Conservation (phyloP, 2,113 vertebrate genomes). For the Nanger granti region DNA sequence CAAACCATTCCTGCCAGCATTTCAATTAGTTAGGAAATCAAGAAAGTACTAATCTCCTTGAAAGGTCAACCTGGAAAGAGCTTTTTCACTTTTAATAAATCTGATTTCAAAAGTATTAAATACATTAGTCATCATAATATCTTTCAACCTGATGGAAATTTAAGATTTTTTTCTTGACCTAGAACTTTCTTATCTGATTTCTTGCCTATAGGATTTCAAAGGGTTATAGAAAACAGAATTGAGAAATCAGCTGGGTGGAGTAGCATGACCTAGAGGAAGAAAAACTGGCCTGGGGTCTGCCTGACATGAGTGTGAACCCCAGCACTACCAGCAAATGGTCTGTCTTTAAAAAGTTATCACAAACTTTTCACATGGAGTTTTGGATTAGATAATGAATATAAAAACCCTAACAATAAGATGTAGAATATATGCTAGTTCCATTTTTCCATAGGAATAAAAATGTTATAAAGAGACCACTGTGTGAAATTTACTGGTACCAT, state of each 20-base stretch:
- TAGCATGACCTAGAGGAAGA: neutral
- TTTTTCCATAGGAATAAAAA: neutral
- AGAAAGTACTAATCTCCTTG: conserved; percentile 40
- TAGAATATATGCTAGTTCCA: neutral
- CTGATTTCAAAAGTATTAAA: conserved; percentile 23
- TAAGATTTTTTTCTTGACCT: conserved; percentile 25
- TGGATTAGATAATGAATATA: neutral
- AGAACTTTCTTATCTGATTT: neutral
- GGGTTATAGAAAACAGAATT: neutral
- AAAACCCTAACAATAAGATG: neutral
- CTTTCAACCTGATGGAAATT: conserved; percentile 20
- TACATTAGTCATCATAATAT: neutral
- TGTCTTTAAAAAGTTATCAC: neutral
- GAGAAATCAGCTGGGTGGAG: neutral
- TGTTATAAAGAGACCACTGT: neutral
- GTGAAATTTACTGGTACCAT: neutral
- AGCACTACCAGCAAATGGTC: neutral
- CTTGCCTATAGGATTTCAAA: conserved; percentile 23
- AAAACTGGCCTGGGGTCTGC: neutral
- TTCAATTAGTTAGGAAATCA: conserved; percentile 54
- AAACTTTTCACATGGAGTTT: neutral
- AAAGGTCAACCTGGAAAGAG: conserved; percentile 29
- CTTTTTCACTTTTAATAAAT: neutral
- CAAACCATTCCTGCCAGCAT: conserved; percentile 24
- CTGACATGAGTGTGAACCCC: neutral